Base-by-base conservation (phyloP, 2,888 invertebrate genomes). In the Ophion obscuratus region DNA sequence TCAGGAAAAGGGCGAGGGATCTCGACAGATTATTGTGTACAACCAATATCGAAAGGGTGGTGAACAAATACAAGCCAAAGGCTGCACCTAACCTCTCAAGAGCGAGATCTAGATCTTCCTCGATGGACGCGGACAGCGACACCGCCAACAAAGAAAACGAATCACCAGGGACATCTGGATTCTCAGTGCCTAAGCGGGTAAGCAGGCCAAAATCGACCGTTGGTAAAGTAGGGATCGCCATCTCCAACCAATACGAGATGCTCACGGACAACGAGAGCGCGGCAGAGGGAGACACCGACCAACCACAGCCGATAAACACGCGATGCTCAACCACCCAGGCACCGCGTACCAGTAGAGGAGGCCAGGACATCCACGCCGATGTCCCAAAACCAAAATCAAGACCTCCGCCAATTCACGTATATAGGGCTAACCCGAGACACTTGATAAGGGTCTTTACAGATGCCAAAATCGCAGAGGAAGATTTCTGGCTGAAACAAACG, bases 361-460 rank as follows among this genome's bases (percentile, higher is more conserved):
- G 17, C 57, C 4, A 2, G 6, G 47, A 5, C 10, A 44, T 5
- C 27, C 0, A 4, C 14, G 2, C 14, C 20, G 59, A n/a, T 2
- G 14, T 44, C 9, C 20, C 57, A n/a, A 77, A n/a, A n/a, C n/a
- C n/a, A n/a, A n/a, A n/a, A n/a, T n/a, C n/a, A n/a, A n/a, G n/a
- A n/a, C n/a, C n/a, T 68, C 73, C 73, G 9, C 73, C 77, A 24
- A 77, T 77, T 24, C 68, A 68, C 40, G 59, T 77, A 4, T 59
- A 40, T 17, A 59, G 40, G 3, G 1, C 27, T 2, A 77, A n/a
- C 36, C 10, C 59, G 68, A 57, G 31, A 17, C 1, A n/a, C n/a
- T 14, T 66, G 5, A 76, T 76, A 2, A 53, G 66, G 27, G 27
- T 79, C 1, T 2, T 78, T 0, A 31, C 17, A 0, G 47, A 74